These are phyloP conservation scores for Hephaestus fuliginosus DNA, from an alignment of 2,797 vertebrate species.

Conservation along the genomic window DNA sequence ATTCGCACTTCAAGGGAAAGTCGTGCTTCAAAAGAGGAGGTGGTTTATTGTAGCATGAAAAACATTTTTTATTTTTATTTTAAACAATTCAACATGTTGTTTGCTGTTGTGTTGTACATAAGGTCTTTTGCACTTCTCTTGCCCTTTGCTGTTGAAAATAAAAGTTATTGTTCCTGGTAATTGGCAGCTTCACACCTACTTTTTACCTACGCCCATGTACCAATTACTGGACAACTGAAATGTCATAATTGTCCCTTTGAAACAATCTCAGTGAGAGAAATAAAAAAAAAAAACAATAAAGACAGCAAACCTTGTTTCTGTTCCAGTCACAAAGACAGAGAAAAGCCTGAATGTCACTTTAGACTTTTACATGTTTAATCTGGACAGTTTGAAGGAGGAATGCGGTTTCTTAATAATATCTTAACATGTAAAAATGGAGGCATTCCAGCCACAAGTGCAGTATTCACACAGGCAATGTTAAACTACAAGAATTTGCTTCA, in stretches of 20 bases:
- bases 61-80: background rate
- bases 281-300: conserved; percentile 2
- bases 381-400: conserved; percentile 1
- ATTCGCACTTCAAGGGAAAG: conserved; percentile 31
- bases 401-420: background rate
- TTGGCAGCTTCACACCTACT: conserved; percentile 32
- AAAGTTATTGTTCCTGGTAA: conserved; percentile 39
- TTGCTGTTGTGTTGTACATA: background rate
- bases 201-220: background rate
- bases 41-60: background rate
- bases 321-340: background rate
- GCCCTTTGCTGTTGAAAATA: conserved; percentile 13
- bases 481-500: conserved; percentile 19
- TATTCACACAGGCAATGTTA: background rate
- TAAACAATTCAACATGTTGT: conserved; percentile 15
- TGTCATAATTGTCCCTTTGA: conserved; percentile 26
- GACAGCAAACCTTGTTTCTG: background rate
- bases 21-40: conserved; percentile 20
- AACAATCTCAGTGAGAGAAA: background rate
- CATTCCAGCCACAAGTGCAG: background rate
- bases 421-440: background rate
- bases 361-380: background rate
- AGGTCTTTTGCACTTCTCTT: conserved; percentile 25
- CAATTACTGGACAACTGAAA: background rate
- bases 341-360: conserved; percentile 11